Conservation (phyloP, 2,888 invertebrate species). For the Melanophora roralis region DNA sequence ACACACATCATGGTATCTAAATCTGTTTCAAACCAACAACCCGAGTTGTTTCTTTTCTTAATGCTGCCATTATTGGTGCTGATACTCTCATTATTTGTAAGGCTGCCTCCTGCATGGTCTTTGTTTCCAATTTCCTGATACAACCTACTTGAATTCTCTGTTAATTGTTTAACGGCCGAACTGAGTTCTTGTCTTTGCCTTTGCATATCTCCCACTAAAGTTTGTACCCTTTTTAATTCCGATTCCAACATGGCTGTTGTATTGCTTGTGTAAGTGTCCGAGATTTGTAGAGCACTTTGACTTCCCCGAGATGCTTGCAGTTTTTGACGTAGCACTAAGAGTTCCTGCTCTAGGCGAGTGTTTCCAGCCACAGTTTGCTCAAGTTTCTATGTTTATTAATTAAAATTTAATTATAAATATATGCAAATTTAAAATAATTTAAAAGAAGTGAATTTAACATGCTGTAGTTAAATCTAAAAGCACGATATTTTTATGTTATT, state of each 20-base stretch:
- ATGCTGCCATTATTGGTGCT: slow-evolving; percentile 47
- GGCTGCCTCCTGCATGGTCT: slow-evolving; percentile 66
- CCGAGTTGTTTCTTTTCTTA: slow-evolving; percentile 82
- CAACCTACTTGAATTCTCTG: slow-evolving; percentile 86
- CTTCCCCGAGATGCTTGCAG: slow-evolving; percentile 82
- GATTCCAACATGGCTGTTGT: slow-evolving; percentile 85
- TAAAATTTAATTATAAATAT: neutral
- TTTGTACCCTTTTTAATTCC: slow-evolving; percentile 89
- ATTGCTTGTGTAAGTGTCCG: slow-evolving; percentile 78
- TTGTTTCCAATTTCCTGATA: slow-evolving; percentile 81
- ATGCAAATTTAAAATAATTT: too few species aligned
- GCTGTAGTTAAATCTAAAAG: slow-evolving; percentile 56
- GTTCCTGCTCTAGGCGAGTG: slow-evolving; percentile 90
- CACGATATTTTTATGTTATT: slow-evolving; percentile 40
- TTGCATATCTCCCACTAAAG: slow-evolving; percentile 90
- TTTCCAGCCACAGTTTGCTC: slow-evolving; percentile 95
- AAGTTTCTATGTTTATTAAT: slow-evolving; percentile 81
- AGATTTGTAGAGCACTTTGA: slow-evolving; percentile 75
- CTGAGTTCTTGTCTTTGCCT: slow-evolving; percentile 91
- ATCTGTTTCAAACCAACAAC: slow-evolving; percentile 92
- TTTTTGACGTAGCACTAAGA: slow-evolving; percentile 89
- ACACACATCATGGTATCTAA: slow-evolving; percentile 88
- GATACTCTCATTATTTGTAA: slow-evolving; percentile 33
- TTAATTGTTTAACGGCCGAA: slow-evolving; percentile 89
- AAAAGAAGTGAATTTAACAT: slow-evolving; percentile 49